These are phyloP conservation scores for Dascyllus trimaculatus DNA, from an alignment of 2,113 vertebrate genomes.

Conservation along the genomic window DNA sequence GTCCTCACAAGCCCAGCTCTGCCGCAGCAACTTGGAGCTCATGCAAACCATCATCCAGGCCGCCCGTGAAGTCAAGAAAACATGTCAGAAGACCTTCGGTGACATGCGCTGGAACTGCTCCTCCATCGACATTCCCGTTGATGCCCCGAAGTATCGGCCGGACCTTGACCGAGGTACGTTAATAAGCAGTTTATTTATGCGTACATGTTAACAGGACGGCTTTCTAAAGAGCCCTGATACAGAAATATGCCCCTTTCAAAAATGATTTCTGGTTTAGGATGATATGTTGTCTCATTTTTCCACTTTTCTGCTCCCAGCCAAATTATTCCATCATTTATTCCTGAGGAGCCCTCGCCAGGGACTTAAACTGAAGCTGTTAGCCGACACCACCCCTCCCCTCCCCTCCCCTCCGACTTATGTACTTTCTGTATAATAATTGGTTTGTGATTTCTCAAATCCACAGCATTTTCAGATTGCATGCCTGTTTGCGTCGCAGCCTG, in stretches of 20 bases:
- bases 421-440: slow-evolving; percentile 1
- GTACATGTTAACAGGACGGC: not conserved
- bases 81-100: slow-evolving; percentile 93
- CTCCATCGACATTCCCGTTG: slow-evolving; percentile 90
- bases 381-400: not conserved
- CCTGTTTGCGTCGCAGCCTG: slow-evolving; percentile 18
- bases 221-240: not conserved
- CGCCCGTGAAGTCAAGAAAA: slow-evolving; percentile 93
- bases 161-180: slow-evolving; percentile 95
- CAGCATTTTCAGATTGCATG: slow-evolving; percentile 14
- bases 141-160: slow-evolving; percentile 91
- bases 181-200: not conserved
- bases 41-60: slow-evolving; percentile 96
- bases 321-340: slow-evolving; percentile 6
- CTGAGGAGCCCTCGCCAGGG: not conserved
- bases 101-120: slow-evolving; percentile 99
- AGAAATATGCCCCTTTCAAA: slow-evolving; percentile 24
- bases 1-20: slow-evolving; percentile 95
- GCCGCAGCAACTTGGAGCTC: slow-evolving; percentile 97
- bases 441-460: slow-evolving; percentile 13
- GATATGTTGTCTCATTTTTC: slow-evolving; percentile 24
- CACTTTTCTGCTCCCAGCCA: slow-evolving; percentile 15
- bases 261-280: slow-evolving; percentile 33
- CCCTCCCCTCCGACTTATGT: not conserved
- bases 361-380: slow-evolving; percentile 13